Base-by-base conservation (phyloP, 35 echinoderm and acorn worm genomes). In the Hemicentrotus pulcherrimus region DNA sequence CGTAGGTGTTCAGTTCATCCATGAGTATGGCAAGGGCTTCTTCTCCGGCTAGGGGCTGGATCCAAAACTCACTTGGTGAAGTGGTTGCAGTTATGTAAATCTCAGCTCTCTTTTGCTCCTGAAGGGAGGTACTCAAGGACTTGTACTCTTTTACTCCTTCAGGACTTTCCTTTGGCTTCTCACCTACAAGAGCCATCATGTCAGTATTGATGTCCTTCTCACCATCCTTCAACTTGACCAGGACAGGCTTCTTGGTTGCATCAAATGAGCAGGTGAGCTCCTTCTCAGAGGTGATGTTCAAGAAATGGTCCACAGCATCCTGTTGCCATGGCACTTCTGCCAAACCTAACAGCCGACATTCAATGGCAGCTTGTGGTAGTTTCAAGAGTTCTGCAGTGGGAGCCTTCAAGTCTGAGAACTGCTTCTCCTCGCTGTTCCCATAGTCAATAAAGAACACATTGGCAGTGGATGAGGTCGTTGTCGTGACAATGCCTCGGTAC, bases 401-500 rank as follows among this genome's bases (percentile, higher is more conserved):
- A 31, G 94, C 46, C 33, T 96, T 98, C 46, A 98, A 86, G 19
- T 91, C 61, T 33, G 47, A 31, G 9, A 95, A 47, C 61, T 94
- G 85, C 41, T 97, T 94, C 86, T 96, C 94, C 86, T 98, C 97
- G 47, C 91, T 96, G 95, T 98, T 97, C 24, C 97, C 97, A 95
- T 96, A 98, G 59, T 98, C 97, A 32, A 98, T 95, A 94, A 98
- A 98, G 32, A 88, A 94, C 32, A 98, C 95, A 2, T 95, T 52
- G 7, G 86, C 95, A 32, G 92, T 95, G 31, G 59, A 31, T 86
- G 52, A 92, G 35, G 31, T 15, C 86, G 94, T 32, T 88, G 91
- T 32, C 91, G 88, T 95, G 15, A 99, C 78, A 19, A 97, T 50
- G 88, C 95, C 98, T 88, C 98, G 96, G n/a, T 99, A 99, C 98